phyloP scores from a whole-genome alignment of 2,888 invertebrate species.

The Terebella lapidaria region DNA sequence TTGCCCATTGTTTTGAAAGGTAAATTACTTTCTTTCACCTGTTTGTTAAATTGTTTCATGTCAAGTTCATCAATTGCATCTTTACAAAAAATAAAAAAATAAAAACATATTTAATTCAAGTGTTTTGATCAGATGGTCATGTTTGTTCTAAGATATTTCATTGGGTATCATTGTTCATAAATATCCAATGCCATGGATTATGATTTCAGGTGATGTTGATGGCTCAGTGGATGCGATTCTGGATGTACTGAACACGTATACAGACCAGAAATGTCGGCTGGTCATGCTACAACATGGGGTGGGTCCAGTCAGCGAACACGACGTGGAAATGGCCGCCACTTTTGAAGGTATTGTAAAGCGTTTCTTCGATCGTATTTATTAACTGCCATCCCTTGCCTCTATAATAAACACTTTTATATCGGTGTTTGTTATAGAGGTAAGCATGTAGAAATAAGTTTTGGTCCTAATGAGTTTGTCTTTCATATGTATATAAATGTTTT shows the following conservation, averaged over 20 bases:
- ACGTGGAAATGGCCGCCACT: constrained; percentile 73
- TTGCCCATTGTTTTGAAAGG: constrained; percentile 37
- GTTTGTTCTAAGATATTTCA: too few species aligned
- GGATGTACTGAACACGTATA: constrained; percentile 81
- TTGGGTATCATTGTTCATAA: too few species aligned
- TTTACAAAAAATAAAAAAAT: too few species aligned
- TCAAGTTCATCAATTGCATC: background rate
- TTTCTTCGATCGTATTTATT: background rate
- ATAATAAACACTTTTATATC: too few species aligned
- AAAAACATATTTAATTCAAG: too few species aligned
- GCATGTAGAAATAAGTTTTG: too few species aligned
- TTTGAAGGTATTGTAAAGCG: constrained; percentile 60
- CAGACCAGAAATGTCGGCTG: constrained; percentile 62
- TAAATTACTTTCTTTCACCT: constrained; percentile 10
- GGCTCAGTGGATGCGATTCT: constrained; percentile 94
- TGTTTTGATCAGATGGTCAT: too few species aligned
- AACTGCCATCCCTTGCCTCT: too few species aligned
- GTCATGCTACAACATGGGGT: constrained; percentile 86
- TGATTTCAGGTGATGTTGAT: constrained; percentile 92
- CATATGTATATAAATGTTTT: too few species aligned
- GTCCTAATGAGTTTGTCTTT: too few species aligned
- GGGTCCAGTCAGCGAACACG: constrained; percentile 76
- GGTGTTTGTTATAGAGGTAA: too few species aligned
- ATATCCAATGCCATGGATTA: too few species aligned
- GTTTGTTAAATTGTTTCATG: background rate